phyloP scores from a whole-genome alignment of 2,888 invertebrate species.

The Nymphalis urticae region DNA sequence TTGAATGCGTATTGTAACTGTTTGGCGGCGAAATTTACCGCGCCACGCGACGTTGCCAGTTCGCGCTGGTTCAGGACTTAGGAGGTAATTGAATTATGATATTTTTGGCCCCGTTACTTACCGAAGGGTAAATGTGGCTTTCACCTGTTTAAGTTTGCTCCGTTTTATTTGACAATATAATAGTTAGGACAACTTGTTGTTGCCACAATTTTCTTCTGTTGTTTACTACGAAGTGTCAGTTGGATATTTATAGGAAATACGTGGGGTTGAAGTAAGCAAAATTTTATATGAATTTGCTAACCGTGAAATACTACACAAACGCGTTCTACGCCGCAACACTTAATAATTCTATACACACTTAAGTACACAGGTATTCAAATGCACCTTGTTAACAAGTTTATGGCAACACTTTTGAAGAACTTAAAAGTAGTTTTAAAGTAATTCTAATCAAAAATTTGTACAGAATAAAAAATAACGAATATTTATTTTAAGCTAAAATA shows the following conservation, averaged over 20 bases:
- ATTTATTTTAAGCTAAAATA: too few species aligned
- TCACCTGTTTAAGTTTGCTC: conserved; percentile 30
- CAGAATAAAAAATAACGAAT: too few species aligned
- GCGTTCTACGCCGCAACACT: too few species aligned
- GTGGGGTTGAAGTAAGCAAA: too few species aligned
- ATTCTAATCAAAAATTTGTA: too few species aligned
- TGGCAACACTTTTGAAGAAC: not conserved
- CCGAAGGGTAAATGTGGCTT: conserved; percentile 28
- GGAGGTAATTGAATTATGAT: conserved; percentile 65
- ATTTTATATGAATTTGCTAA: too few species aligned
- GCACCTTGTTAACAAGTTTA: not conserved
- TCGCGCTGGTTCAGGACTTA: conserved; percentile 55
- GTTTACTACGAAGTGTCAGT: too few species aligned
- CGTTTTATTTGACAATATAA: not conserved
- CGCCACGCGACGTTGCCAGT: conserved; percentile 68
- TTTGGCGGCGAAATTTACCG: conserved; percentile 64
- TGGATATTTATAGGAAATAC: too few species aligned
- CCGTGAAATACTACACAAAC: too few species aligned
- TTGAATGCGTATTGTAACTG: conserved; percentile 76
- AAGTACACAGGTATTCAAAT: not conserved
- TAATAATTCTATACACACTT: not conserved
- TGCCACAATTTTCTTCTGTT: too few species aligned
- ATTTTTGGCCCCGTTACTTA: conserved; percentile 39
- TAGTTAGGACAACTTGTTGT: not conserved
- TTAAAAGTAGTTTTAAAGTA: not conserved